phyloP scores from a whole-genome alignment of 2,888 invertebrate species.

The Leptinotarsa peninsularis region DNA sequence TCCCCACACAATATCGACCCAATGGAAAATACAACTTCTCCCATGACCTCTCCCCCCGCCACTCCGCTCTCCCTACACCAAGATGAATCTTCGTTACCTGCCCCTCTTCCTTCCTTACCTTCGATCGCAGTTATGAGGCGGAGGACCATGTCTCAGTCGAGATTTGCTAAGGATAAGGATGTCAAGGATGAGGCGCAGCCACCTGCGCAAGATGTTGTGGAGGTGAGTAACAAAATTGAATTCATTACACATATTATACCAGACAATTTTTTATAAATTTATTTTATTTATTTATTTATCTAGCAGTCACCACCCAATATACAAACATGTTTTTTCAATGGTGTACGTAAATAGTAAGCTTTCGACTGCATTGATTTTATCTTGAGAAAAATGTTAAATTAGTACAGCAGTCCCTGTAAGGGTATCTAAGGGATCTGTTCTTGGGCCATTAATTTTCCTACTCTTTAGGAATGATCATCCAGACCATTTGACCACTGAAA shows the following conservation, averaged over 20 bases:
- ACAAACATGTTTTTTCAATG: too few relatives aligned
- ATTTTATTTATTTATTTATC: too few relatives aligned
- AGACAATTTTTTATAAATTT: too few relatives aligned
- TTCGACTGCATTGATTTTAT: too few relatives aligned
- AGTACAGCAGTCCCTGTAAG: too few relatives aligned
- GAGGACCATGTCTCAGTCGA: slow-evolving; percentile 69
- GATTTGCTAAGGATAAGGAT: slow-evolving; percentile 61
- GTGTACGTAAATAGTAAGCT: too few relatives aligned
- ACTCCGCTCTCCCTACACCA: slow-evolving; percentile 64
- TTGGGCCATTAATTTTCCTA: not conserved
- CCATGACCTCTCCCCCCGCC: slow-evolving; percentile 68
- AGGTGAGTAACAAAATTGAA: slow-evolving; percentile 40
- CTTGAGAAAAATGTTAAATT: too few relatives aligned
- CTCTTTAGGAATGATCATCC: not conserved
- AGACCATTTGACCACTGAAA: too few relatives aligned
- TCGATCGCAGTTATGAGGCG: slow-evolving; percentile 62
- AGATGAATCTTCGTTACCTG: slow-evolving; percentile 18
- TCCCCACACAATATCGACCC: slow-evolving; percentile 70
- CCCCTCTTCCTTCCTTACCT: slow-evolving; percentile 51
- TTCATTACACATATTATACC: not conserved
- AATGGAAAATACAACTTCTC: slow-evolving; percentile 58
- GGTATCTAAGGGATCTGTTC: too few relatives aligned
- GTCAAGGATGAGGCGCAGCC: slow-evolving; percentile 58
- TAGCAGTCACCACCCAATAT: too few relatives aligned
- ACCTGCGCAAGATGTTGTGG: slow-evolving; percentile 56